phyloP scores from a whole-genome alignment of 2,113 vertebrate genomes.

The Xiphias gladius region DNA sequence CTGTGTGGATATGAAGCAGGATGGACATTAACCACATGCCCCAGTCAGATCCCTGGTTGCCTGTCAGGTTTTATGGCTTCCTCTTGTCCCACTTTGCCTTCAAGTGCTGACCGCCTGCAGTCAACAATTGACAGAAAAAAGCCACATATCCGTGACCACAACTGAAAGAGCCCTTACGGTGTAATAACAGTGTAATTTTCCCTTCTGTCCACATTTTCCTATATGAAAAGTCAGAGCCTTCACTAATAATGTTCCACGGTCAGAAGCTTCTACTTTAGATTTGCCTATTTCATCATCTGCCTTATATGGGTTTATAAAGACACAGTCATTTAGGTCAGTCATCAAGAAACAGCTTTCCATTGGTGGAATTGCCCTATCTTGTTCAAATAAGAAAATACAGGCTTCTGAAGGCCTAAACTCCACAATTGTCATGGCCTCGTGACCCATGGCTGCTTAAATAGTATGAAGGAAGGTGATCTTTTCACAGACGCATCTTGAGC shows the following conservation, averaged over 20 bases:
- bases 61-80: constrained; percentile 19
- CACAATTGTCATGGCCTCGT: background rate
- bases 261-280: background rate
- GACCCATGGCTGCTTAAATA: background rate
- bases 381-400: background rate
- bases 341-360: background rate
- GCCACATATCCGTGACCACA: background rate
- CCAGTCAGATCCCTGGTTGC: background rate
- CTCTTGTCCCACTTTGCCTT: constrained; percentile 26
- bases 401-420: background rate
- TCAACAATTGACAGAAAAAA: background rate
- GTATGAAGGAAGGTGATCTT: background rate
- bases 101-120: constrained; percentile 4
- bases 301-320: background rate
- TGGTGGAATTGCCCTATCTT: background rate
- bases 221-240: background rate
- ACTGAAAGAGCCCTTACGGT: background rate
- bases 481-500: background rate
- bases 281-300: background rate
- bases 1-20: constrained; percentile 15
- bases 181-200: constrained; percentile 22
- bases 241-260: background rate
- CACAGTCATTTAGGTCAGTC: background rate
- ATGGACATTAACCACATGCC: background rate
- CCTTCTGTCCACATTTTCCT: constrained; percentile 6